Evolutionary conservation across 2,113 vertebrate genomes (phyloP).

Genomic region (Aythya baeri): DNA sequence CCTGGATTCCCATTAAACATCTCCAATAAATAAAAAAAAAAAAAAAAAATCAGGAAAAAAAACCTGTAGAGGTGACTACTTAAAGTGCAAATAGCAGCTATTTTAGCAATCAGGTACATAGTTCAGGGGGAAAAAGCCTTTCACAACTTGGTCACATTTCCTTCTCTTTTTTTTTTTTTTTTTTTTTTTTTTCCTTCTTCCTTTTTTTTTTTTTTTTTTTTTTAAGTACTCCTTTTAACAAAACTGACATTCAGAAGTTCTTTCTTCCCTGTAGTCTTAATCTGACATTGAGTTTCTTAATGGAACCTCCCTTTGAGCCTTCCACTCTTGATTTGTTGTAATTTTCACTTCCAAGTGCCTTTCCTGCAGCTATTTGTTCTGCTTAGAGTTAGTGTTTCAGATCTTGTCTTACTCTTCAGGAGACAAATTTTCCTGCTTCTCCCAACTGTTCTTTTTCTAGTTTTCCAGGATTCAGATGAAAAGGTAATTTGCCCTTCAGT

Average conservation of each 20-base stretch:
- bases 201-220: not conserved
- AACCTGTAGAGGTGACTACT: not conserved
- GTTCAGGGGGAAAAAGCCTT: not conserved
- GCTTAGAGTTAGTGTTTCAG: not conserved
- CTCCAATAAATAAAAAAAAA: not conserved
- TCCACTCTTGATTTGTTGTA: not conserved
- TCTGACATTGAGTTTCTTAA: slow-evolving; percentile 16
- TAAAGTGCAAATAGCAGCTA: slow-evolving; percentile 44
- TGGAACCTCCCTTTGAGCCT: slow-evolving; percentile 25
- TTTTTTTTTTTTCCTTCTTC: not conserved
- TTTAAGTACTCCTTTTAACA: slow-evolving; percentile 26
- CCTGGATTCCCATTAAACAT: slow-evolving; percentile 13
- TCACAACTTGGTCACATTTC: slow-evolving; percentile 32
- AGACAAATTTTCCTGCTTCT: not conserved
- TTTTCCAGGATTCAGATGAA: slow-evolving; percentile 3
- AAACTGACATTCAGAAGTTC: slow-evolving; percentile 13
- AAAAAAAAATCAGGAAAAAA: not conserved
- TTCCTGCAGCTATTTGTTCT: slow-evolving; percentile 34
- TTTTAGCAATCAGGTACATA: slow-evolving; percentile 47
- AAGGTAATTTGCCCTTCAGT: slow-evolving; percentile 60
- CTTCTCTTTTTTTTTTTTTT: not conserved
- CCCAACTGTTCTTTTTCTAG: slow-evolving; percentile 12
- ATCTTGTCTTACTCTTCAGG: not conserved
- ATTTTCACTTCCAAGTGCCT: slow-evolving; percentile 36
- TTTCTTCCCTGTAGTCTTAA: slow-evolving; percentile 46